Base-by-base conservation (phyloP, 2,113 vertebrate genomes). In the Ibidorhyncha struthersii region DNA sequence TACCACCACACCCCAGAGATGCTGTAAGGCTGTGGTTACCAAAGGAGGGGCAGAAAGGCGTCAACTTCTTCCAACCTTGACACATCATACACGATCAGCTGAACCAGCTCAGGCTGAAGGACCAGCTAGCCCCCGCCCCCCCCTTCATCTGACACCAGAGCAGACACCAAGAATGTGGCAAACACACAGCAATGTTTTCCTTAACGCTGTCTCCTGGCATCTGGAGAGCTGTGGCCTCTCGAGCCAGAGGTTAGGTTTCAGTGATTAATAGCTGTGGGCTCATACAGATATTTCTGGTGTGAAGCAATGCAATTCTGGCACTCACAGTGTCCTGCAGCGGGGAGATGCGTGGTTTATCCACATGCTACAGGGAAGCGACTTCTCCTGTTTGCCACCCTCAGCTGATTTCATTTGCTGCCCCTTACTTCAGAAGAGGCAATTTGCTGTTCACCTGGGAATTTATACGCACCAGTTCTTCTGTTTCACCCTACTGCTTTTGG, bases 191-290 rank as follows among this genome's bases (percentile, higher is more conserved):
- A 4, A 22, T 78, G 50, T 81, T 89, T 86, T 89, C 80, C 70
- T 55, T 26, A 38, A 30, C 4, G 1, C 29, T 22, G 30, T 14
- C 34, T 86, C 38, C 72, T 70, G n/a, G 40, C 4, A 1, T 36
- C 30, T 0, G 0, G 63, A 89, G 17, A 67, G 59, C 83, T 78
- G 86, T n/a, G 40, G n/a, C 38, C 74, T 70, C 74, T 82, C 56
- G 32, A 84, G 77, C 12, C 84, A 49, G 41, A 41, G 32, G 20
- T 67, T 82, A 50, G 11, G 30, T 36, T 88, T 45, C 17, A 12
- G 40, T 95, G 82, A 92, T 19, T 83, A 92, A 91, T 25, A 70
- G 36, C 63, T 74, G 7, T 67, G 21, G 66, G 23, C 55, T 87
- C 12, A 9, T 73, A 40, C 34, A 76, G 43, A 89, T 92, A 40